Base-by-base conservation (phyloP, 2,113 vertebrate species). In the Herpetotheres cachinnans region DNA sequence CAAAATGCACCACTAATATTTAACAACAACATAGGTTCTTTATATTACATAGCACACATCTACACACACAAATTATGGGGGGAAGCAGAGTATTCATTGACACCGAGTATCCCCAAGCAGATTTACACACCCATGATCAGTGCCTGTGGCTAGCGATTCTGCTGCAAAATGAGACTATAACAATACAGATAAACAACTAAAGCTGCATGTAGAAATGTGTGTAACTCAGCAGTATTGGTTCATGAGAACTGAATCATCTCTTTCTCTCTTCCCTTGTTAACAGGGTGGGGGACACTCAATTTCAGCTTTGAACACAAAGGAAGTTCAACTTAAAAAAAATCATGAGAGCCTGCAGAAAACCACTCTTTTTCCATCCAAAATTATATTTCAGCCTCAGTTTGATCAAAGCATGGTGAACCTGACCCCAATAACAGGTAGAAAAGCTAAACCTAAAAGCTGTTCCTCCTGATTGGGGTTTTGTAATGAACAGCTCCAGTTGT, bases 1-100 rank as follows among this genome's bases (percentile, higher is more conserved):
- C 88, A 90, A 95, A 98, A 97, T 84, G 90, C 86, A 93, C 95
- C 81, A 81, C 95, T 97, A 95, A 95, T 98, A 97, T 97, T 97
- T 98, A 98, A 96, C 94, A 93, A 52, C 80, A 96, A 87, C 93
- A 88, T 83, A 86, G 95, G 89, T 94, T 85, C 91, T 96, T 91
- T 96, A 93, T 87, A 69, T 79, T 79, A 65, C 47, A 62, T 25
- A 65, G 87, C 76, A 83, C 91, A 77, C 73, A 71, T 89, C 80
- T 80, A 46, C 13, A 56, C 50, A 50, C 26, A 72, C 17, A 20
- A 63, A 86, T 30, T 25, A 16, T 10, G 29, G 54, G 30, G 47
- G 40, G 11, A 18, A 49, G 89, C 66, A 76, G 78, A 26, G 79
- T 16, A 24, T 79, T 86, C 77, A 61, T 66, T 22, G 25, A 79